phyloP scores from a whole-genome alignment of 2,797 vertebrate genomes.

The Micrastur ruficollis region DNA sequence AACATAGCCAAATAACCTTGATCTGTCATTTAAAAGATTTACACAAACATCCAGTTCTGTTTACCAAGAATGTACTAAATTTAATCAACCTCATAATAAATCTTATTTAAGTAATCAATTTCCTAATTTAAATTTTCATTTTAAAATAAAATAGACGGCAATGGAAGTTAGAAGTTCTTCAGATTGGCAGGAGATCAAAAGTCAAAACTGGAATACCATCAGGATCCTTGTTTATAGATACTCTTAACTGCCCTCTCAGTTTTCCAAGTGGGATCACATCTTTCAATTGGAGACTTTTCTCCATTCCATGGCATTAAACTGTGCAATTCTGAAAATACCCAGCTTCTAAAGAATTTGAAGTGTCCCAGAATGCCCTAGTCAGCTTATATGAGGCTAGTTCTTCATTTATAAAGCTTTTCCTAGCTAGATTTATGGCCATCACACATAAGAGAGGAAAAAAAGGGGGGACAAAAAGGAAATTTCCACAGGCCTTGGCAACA shows the following conservation, averaged over 20 bases:
- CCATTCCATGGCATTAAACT: background rate
- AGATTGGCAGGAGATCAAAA: background rate
- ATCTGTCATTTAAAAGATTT: background rate
- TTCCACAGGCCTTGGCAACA: background rate
- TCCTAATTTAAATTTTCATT: background rate
- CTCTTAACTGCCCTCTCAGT: background rate
- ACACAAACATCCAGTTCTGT: background rate
- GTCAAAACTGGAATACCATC: background rate
- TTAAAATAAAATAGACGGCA: background rate
- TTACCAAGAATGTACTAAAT: background rate
- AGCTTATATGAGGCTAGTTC: background rate
- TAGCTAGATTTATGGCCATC: background rate
- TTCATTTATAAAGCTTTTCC: background rate
- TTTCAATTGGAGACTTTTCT: background rate
- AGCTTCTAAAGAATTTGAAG: background rate
- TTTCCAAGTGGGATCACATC: background rate
- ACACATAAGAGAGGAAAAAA: background rate
- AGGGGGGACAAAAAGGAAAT: background rate
- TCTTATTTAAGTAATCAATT: background rate
- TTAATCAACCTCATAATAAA: background rate
- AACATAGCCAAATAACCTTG: background rate
- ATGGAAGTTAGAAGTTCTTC: background rate
- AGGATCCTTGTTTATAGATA: background rate
- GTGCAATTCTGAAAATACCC: background rate
- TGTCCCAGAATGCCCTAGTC: background rate